Evolutionary conservation across 2,113 vertebrate species (phyloP).

Genomic region (Marmota flaviventris): DNA sequence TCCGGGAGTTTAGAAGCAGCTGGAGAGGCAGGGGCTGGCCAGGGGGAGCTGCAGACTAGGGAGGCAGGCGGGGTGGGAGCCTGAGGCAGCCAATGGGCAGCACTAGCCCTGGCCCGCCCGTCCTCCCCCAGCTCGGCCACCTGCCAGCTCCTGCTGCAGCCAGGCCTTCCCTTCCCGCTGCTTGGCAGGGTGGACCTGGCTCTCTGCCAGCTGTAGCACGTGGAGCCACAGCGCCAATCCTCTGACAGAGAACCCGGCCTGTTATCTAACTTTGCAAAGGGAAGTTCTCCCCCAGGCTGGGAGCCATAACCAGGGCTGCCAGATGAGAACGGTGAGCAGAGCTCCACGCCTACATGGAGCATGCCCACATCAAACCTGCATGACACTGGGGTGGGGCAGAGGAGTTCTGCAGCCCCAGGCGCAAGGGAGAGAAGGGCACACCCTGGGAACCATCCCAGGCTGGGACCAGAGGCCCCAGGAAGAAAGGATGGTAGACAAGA

Average conservation of each 20-base stretch:
- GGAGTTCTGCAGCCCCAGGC: neutral
- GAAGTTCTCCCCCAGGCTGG: conserved; percentile 83
- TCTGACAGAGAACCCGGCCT: conserved; percentile 83
- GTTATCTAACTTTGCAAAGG: conserved; percentile 89
- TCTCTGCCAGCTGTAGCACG: conserved; percentile 82
- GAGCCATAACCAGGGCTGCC: conserved; percentile 76
- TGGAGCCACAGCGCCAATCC: conserved; percentile 86
- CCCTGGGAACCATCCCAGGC: neutral
- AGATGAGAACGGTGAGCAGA: conserved; percentile 58
- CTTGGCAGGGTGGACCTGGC: conserved; percentile 83
- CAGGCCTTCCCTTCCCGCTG: conserved; percentile 82
- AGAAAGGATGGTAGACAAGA: neutral
- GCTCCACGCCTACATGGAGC: conserved; percentile 37
- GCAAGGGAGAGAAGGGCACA: neutral
- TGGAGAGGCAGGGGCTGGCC: conserved; percentile 60
- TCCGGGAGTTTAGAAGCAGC: conserved; percentile 38
- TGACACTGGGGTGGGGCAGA: neutral
- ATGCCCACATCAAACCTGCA: neutral
- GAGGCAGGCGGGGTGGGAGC: conserved; percentile 79
- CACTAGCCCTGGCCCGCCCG: conserved; percentile 68
- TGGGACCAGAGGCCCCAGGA: neutral
- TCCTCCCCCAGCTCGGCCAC: conserved; percentile 83
- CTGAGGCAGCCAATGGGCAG: conserved; percentile 80
- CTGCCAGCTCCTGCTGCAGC: conserved; percentile 86
- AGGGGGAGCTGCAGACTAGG: conserved; percentile 44